Conservation (phyloP, 2,888 invertebrate genomes). For the Timandra comae region DNA sequence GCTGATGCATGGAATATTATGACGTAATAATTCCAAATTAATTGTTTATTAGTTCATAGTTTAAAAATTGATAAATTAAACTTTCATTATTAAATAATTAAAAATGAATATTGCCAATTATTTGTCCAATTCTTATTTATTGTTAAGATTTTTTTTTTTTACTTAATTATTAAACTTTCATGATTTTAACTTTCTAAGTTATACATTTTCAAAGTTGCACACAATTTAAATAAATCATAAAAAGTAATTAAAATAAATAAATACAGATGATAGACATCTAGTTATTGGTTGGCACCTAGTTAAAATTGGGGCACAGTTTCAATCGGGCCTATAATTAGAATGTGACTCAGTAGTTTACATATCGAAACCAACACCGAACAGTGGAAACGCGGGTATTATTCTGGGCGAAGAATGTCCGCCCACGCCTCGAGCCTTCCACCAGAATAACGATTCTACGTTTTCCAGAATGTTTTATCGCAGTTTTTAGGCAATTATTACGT, state of each 20-base stretch:
- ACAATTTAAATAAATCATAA: no score
- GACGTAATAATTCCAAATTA: conserved; percentile 1
- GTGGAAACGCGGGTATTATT: conserved; percentile 55
- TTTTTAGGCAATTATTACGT: no score
- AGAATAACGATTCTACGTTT: conserved; percentile 21
- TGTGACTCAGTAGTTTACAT: conserved; percentile 59
- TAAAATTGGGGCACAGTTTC: conserved; percentile 55
- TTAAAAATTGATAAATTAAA: no score
- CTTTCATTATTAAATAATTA: no score
- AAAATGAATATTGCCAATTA: no score
- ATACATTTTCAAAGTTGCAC: no score
- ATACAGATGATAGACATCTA: conserved; percentile 1
- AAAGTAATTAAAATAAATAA: conserved; percentile 6
- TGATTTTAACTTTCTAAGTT: no score
- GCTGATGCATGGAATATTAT: conserved; percentile 23
- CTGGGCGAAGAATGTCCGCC: conserved; percentile 58
- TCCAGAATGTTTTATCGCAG: conserved; percentile 25
- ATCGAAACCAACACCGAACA: conserved; percentile 41
- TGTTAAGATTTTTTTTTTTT: no score
- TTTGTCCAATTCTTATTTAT: no score
- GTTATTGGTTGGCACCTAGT: conserved; percentile 26
- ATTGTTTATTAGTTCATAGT: no score
- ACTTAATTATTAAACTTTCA: no score
- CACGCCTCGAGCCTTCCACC: conserved; percentile 33
- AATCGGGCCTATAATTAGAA: conserved; percentile 58